A percentile compares a stretch with the other conserved stretches of the same genome.
phyloP scores from a whole-genome alignment of 2,797 vertebrate species.

The Neosilurus mollespiculum region DNA sequence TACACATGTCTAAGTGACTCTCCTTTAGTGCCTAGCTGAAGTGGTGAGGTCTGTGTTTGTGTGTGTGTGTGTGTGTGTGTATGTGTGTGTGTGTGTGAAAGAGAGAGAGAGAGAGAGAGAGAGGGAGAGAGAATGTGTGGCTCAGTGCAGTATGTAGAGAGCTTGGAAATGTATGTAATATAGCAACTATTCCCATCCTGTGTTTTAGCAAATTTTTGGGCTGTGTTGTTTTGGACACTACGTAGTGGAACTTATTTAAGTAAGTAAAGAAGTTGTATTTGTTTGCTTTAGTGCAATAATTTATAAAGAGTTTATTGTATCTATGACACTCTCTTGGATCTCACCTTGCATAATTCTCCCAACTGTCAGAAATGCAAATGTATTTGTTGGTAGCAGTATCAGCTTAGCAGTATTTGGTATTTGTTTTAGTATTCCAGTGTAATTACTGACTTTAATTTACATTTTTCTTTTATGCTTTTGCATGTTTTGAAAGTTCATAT shows the following conservation, averaged over 20 bases:
- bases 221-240: conserved; percentile 16
- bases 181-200: conserved; percentile 11
- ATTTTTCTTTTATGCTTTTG: too few relatives aligned
- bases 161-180: conserved; percentile 35
- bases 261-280: conserved; percentile 39
- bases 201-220: conserved; percentile 6
- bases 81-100: conserved; percentile 16
- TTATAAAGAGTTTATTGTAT: not conserved
- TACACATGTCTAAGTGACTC: conserved; percentile 76
- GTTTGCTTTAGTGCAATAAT: conserved; percentile 12
- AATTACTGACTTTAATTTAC: not conserved
- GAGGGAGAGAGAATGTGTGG: conserved; percentile 14
- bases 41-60: conserved; percentile 56
- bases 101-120: not conserved
- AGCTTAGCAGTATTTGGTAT: not conserved
- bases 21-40: conserved; percentile 66
- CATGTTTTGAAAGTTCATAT: not conserved
- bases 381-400: too few relatives aligned
- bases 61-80: conserved; percentile 35
- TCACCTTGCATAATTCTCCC: not conserved
- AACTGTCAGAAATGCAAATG: not conserved
- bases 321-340: not conserved
- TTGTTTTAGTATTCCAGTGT: not conserved
- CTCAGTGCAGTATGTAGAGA: conserved; percentile 37
- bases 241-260: conserved; percentile 14